Base-by-base conservation (phyloP, 1,140 invertebrate species). In the Drosophila pseudoananassae region DNA sequence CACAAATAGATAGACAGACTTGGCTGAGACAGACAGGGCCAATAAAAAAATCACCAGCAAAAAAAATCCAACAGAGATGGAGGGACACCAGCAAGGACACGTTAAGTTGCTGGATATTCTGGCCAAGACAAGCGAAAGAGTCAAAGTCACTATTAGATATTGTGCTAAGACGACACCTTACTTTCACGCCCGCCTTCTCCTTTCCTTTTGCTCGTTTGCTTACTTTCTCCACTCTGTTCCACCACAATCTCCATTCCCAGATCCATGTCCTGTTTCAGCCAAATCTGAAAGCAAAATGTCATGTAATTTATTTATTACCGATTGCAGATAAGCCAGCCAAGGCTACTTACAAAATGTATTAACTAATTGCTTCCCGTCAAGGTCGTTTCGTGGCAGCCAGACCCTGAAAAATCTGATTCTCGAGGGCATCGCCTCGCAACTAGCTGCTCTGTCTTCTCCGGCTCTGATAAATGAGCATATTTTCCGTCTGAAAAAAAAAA, bases 241-340 rank as follows among this genome's bases (percentile, higher is more conserved):
- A 20, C 17, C n/a, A 20, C 25, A 15, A 12, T 36, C 17, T 47
- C 10, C n/a, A 8, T 38, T 29, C n/a, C 15, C 14, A 23, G 3
- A 4, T 27, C 17, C 15, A 12, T 33, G 3, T 10, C 17, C 43
- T 17, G 15, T 46, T 29, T 33, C n/a, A 29, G 25, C 25, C 66
- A 31, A 33, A 52, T 25, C 12, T 63, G 33, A 20, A 46, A 49
- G 60, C 40, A 66, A 58, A 81, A 75, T 76, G 74, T 75, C 82
- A 61, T 70, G 74, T 68, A 81, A 87, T 78, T 87, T 87, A 85
- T 85, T 85, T 85, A 87, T 85, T 68, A 71, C 58, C 60, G 82
- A 87, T 82, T 81, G 51, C 50, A 49, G 82, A 85, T 82, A 87
- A 75, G 74, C 49, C 31, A 20, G 49, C 60, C 53, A 50, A 43